Base-by-base conservation (phyloP, 2,113 vertebrate genomes). In the Xenotilapia longispinis region DNA sequence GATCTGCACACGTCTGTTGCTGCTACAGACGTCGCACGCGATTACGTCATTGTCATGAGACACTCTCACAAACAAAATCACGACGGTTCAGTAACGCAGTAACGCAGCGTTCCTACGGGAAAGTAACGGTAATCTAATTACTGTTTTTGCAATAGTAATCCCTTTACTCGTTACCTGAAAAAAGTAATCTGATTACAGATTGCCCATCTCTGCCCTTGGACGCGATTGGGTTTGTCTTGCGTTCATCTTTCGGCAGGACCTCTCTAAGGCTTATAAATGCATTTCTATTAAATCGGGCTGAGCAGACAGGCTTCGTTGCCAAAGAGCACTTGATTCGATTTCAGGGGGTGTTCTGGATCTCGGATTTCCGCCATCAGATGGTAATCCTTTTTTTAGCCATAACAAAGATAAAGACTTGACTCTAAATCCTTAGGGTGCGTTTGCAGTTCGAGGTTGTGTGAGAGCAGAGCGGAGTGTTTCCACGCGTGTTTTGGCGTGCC, bases 281-380 rank as follows among this genome's bases (percentile, higher is more conserved):
- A 86, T 90, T 78, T 87, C 36, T 57, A 31, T 55, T 19, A 19
- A 53, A 78, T 23, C 73, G 63, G 19, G 36, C 58, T 14, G 55
- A 87, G 84, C 83, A 90, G 89, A 89, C 84, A 26, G 87, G 11
- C 86, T 11, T 80, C 21, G 58, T 75, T 89, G 88, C 84, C 83
- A 81, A 80, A 90, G 81, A 92, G 81, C 57, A 82, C 60, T 63
- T 92, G 54, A 95, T 95, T 93, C 7, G 51, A 93, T 93, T 91
- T 88, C 7, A 1, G 4, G 8, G 70, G 33, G 26, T 58, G 88
- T 92, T 94, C 79, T 92, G 84, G 78, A 89, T 93, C 87, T 90
- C 58, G 4, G 84, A 84, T 88, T 65, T 91, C 91, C 55, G 84
- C 84, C 79, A 79, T 88, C 42, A 84, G 84, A 91, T 85, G 33